Base-by-base conservation (phyloP, 2,797 vertebrate species). In the Chelon auratus region DNA sequence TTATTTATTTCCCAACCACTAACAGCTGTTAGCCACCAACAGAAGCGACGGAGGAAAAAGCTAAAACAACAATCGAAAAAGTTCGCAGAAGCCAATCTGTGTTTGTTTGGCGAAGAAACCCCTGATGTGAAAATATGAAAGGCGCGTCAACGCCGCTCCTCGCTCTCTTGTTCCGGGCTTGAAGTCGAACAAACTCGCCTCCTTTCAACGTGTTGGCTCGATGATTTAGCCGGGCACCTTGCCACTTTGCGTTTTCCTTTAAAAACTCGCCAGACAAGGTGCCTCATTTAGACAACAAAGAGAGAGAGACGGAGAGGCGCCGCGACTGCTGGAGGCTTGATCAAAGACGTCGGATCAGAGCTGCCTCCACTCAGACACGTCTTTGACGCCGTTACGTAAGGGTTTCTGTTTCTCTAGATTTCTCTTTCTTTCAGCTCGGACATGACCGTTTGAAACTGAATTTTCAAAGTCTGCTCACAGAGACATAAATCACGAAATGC, bases 231-330 rank as follows among this genome's bases (percentile, higher is more conserved):
- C 11, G 77, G 85, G 81, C 68, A 40, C 43, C 67, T 60, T 24
- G 77, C 83, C 86, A 77, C 73, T 82, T 80, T 33, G 67, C 18
- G 20, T 68, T 82, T 26, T 66, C 63, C 78, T 75, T 81, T 63
- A 80, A 72, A 48, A 85, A 76, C 62, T 47, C 7, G 52, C 78
- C 84, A 87, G 74, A 88, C 71, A 77, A 88, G 83, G 82, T 84
- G 82, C 66, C 81, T 87, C 78, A 80, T 86, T 85, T 79, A 76
- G 77, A 83, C 80, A 86, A 81, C 77, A 83, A 43, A 83, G 69
- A 59, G 24, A 61, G 39, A 42, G 48, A 75, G 5, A 7, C 5
- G 3, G 51, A 58, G 64, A 72, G 72, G 68, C 71, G 36, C 65
- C 68, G 40, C 5, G 48, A 50, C 77, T 62, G 80, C 42, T 52